Evolutionary conservation across 1,140 invertebrate genomes (phyloP).

Genomic region (Gonioctena quinquepunctata): DNA sequence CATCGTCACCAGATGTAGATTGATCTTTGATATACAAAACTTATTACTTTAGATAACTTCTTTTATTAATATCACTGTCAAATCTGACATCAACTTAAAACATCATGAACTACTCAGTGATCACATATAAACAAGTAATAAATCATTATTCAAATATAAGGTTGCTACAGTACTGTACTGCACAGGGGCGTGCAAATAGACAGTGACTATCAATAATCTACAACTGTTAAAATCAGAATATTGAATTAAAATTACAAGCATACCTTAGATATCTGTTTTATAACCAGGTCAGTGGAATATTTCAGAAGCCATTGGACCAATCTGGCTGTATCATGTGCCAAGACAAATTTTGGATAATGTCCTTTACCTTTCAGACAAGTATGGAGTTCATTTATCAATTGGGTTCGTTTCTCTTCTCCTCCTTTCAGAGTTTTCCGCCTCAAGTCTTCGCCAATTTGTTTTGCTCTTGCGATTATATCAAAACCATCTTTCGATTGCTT

Average conservation of each 20-base stretch:
- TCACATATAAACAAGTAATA: too few relatives aligned
- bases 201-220: not conserved
- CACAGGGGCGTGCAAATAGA: too few relatives aligned
- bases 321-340: conserved; percentile 85
- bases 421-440: conserved; percentile 64
- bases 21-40: too few relatives aligned
- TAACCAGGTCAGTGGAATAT: conserved; percentile 68
- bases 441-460: conserved; percentile 78
- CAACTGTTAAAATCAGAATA: not conserved
- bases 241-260: conserved; percentile 19
- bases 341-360: conserved; percentile 74
- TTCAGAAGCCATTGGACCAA: conserved; percentile 88
- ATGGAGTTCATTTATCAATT: conserved; percentile 74
- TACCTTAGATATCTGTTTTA: conserved; percentile 68
- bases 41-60: too few relatives aligned
- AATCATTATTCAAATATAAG: too few relatives aligned
- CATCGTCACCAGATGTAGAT: too few relatives aligned
- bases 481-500: conserved; percentile 64
- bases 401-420: conserved; percentile 64
- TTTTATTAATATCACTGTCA: too few relatives aligned
- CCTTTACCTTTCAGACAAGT: conserved; percentile 65
- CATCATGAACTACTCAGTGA: too few relatives aligned
- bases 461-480: conserved; percentile 72
- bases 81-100: too few relatives aligned
- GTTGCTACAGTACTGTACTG: not conserved